Conservation (phyloP, 1,140 invertebrate genomes). For the Choristoneura fumiferana region DNA sequence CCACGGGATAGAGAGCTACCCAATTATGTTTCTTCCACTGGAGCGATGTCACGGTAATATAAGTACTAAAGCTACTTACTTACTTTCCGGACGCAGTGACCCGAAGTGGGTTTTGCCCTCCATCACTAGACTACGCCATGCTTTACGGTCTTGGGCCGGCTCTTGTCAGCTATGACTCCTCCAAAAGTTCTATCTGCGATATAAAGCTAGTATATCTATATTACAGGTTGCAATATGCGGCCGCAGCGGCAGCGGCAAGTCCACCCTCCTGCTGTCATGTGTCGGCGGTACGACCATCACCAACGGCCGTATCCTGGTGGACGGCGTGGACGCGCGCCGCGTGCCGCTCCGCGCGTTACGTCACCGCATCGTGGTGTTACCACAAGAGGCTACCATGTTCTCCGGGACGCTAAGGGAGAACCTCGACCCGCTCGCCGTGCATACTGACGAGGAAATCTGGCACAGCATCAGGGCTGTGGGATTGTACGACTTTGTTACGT, state of each 20-base stretch:
- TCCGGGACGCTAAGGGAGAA: conserved; percentile 94
- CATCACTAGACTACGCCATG: no score
- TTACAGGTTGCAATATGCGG: conserved; percentile 90
- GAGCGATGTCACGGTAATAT: no score
- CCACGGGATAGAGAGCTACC: no score
- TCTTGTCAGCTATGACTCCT: no score
- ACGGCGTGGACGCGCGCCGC: conserved; percentile 82
- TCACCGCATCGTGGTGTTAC: conserved; percentile 92
- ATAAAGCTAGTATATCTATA: no score
- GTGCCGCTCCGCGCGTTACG: conserved; percentile 86
- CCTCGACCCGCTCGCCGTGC: conserved; percentile 88
- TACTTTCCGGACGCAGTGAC: no score
- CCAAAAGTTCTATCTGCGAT: no score
- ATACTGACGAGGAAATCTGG: conserved; percentile 88
- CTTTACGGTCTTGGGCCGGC: no score
- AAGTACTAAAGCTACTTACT: no score
- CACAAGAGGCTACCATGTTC: conserved; percentile 95
- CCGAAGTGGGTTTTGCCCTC: no score
- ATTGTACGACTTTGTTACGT: conserved; percentile 86
- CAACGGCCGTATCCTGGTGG: conserved; percentile 84
- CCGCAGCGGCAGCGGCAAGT: conserved; percentile 89
- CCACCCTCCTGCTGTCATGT: conserved; percentile 85
- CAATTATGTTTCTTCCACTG: no score
- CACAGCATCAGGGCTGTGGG: conserved; percentile 82
- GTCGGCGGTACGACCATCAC: conserved; percentile 82